Evolutionary conservation across 2,113 vertebrate species (phyloP).

Genomic region (Perca schrenkii): DNA sequence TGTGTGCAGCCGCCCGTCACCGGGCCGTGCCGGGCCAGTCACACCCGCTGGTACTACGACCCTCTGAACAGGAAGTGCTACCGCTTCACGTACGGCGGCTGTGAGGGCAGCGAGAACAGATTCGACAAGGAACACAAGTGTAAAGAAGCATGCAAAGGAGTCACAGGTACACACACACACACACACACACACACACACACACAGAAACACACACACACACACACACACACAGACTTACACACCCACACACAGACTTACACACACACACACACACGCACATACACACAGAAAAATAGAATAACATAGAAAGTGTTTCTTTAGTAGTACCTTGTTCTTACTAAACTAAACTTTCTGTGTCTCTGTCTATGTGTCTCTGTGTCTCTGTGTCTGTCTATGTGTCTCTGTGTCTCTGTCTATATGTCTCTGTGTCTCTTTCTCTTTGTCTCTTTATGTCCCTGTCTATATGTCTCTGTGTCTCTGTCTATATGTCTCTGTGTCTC

Average conservation of each 20-base stretch:
- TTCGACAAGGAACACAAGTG: slow-evolving; percentile 86
- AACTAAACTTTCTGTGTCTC: too few relatives aligned
- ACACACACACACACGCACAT: not conserved
- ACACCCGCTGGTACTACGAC: slow-evolving; percentile 92
- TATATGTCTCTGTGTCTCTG: too few relatives aligned
- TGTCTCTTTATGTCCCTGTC: not conserved
- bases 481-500: too few relatives aligned
- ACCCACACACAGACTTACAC: not conserved
- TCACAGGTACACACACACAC: slow-evolving; percentile 78
- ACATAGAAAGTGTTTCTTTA: too few relatives aligned
- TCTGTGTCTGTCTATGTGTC: too few relatives aligned
- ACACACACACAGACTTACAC: not conserved
- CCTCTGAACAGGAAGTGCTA: slow-evolving; percentile 85
- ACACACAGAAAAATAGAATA: too few relatives aligned
- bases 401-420: too few relatives aligned
- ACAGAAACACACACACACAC: not conserved
- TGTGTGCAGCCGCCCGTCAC: slow-evolving; percentile 90
- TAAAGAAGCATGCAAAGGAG: slow-evolving; percentile 82
- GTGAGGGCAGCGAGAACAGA: slow-evolving; percentile 90
- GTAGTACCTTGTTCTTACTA: too few relatives aligned
- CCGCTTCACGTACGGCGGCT: slow-evolving; percentile 92
- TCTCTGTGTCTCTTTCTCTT: too few relatives aligned
- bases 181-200: not conserved
- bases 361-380: too few relatives aligned
- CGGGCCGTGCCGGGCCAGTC: slow-evolving; percentile 86